These are phyloP conservation scores for Acrocera orbiculus DNA, from an alignment of 2,888 invertebrate genomes.

Conservation along the genomic window DNA sequence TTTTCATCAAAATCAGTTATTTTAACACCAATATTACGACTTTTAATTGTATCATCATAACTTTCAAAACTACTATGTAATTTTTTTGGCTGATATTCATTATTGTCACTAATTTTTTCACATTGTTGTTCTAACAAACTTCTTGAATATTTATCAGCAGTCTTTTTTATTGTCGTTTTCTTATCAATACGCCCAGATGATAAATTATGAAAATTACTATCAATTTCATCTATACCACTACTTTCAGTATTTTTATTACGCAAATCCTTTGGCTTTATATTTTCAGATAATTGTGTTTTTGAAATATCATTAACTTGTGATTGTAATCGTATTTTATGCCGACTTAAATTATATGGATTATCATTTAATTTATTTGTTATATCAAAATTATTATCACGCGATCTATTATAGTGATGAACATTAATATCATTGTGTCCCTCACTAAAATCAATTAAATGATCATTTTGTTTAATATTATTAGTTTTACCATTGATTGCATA, in stretches of 20 bases:
- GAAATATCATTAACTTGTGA: conserved; percentile 6
- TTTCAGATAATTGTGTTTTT: conserved; percentile 4
- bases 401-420: neutral
- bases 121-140: conserved; percentile 16
- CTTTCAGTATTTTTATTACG: conserved; percentile 13
- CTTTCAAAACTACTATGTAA: conserved; percentile 10
- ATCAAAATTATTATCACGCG: conserved; percentile 17
- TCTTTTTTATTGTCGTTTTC: conserved; percentile 8
- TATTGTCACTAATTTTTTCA: conserved; percentile 16
- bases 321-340: too few relatives aligned
- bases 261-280: conserved; percentile 9
- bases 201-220: conserved; percentile 13
- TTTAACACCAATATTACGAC: neutral
- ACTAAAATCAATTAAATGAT: conserved; percentile 26
- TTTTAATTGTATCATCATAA: conserved; percentile 11
- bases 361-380: conserved; percentile 19
- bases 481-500: conserved; percentile 1
- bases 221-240: too few relatives aligned
- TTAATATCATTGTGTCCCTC: conserved; percentile 18
- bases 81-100: conserved; percentile 8
- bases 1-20: conserved; percentile 2
- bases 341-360: too few relatives aligned
- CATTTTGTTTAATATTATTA: conserved; percentile 15
- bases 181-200: conserved; percentile 3
- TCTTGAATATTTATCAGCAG: conserved; percentile 18